These are phyloP conservation scores for Chymomyza caudatula DNA, from an alignment of 2,888 invertebrate species.

Conservation along the genomic window DNA sequence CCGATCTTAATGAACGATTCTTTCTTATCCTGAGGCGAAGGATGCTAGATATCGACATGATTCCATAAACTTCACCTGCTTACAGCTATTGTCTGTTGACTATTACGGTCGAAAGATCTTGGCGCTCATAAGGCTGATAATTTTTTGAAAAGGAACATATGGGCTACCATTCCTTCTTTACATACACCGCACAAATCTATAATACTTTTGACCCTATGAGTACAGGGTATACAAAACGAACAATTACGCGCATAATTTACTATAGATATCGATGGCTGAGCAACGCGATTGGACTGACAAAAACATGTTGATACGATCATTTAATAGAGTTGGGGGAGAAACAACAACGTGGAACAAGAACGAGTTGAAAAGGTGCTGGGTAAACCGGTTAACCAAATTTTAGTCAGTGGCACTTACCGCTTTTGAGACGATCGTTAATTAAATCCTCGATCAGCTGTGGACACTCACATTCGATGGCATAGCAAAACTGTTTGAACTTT, in stretches of 20 bases:
- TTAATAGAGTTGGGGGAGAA: background rate
- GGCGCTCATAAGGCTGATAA: too few relatives aligned
- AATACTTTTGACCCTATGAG: too few relatives aligned
- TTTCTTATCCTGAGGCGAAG: too few relatives aligned
- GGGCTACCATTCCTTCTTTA: too few relatives aligned
- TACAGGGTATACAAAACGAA: conserved; percentile 17
- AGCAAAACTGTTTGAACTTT: conserved; percentile 82
- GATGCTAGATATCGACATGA: too few relatives aligned
- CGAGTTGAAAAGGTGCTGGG: background rate
- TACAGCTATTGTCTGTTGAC: too few relatives aligned
- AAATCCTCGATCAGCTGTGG: conserved; percentile 82
- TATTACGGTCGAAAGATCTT: too few relatives aligned
- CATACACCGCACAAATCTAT: too few relatives aligned
- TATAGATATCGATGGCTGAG: conserved; percentile 43
- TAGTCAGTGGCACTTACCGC: conserved; percentile 70
- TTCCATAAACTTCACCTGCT: too few relatives aligned
- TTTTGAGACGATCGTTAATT: conserved; percentile 81
- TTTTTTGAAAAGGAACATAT: too few relatives aligned
- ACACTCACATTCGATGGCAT: conserved; percentile 82
- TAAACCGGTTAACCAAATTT: conserved; percentile 9
- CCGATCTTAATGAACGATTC: too few relatives aligned
- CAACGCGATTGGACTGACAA: conserved; percentile 36
- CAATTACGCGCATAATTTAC: conserved; percentile 65
- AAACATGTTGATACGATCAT: conserved; percentile 34
- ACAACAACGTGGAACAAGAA: background rate